Evolutionary conservation across 2,113 vertebrate species (phyloP).

Genomic region (Microcebus jonahi): DNA sequence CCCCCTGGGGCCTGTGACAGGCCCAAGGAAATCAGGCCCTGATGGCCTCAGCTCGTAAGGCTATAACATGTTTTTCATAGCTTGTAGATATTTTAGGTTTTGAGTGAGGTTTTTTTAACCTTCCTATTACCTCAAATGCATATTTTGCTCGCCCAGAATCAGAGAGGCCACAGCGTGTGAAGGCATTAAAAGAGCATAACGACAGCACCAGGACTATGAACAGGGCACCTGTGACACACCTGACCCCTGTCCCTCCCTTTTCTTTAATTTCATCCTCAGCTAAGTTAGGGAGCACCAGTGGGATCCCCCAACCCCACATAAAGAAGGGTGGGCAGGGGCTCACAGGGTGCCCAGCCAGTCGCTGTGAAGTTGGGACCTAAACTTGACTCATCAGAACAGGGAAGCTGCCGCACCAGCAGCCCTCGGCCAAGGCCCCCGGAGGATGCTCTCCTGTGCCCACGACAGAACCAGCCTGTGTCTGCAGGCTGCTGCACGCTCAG

Average conservation of each 20-base stretch:
- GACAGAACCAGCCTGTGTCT: not conserved
- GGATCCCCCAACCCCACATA: not conserved
- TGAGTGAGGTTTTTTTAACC: not conserved
- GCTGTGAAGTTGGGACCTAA: rapidly evolving
- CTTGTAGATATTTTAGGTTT: not conserved
- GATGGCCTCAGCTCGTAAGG: not conserved
- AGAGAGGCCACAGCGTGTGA: not conserved
- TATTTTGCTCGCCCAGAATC: not conserved
- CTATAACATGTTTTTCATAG: not conserved
- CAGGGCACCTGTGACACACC: not conserved
- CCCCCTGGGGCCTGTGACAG: not conserved
- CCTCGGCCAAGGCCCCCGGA: not conserved
- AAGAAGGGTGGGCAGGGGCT: not conserved
- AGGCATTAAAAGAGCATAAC: rapidly evolving
- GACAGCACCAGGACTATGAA: not conserved
- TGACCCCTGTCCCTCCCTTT: rapidly evolving
- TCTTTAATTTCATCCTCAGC: not conserved
- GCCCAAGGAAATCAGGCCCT: not conserved
- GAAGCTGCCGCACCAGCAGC: not conserved
- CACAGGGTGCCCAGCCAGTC: not conserved
- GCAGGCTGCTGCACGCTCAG: too few relatives aligned
- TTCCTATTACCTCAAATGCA: not conserved
- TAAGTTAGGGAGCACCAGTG: not conserved
- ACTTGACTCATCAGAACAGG: not conserved
- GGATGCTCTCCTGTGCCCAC: rapidly evolving